Conservation (phyloP, 2,797 vertebrate species). For the Pogoniulus pusillus region DNA sequence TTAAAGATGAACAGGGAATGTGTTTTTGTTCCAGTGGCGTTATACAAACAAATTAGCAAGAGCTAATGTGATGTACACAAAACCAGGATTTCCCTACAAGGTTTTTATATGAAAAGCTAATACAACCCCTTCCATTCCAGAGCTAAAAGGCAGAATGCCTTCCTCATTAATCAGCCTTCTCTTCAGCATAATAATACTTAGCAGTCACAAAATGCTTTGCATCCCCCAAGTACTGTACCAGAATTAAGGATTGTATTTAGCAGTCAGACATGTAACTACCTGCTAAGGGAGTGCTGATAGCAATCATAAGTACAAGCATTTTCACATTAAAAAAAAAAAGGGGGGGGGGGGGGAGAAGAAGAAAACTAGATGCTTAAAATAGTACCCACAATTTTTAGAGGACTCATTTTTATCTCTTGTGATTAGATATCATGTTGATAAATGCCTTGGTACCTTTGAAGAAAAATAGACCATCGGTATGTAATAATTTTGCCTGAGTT, state of each 20-base stretch:
- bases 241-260: not conserved
- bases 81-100: not conserved
- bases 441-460: not conserved
- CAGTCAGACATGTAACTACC: not conserved
- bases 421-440: constrained; percentile 16
- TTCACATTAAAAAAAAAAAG: not conserved
- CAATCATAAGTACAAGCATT: not conserved
- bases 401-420: not conserved
- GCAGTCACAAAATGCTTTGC: not conserved
- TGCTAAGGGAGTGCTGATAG: not conserved
- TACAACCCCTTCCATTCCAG: not conserved
- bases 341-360: not conserved
- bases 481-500: not conserved
- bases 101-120: not conserved
- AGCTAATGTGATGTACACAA: not conserved
- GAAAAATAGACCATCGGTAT: not conserved
- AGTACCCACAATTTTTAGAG: not conserved
- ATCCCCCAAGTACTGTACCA: not conserved
- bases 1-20: not conserved
- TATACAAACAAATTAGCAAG: not conserved
- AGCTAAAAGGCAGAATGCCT: not conserved
- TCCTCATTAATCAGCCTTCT: constrained; percentile 16
- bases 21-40: not conserved
- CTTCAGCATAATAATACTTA: constrained; percentile 13
- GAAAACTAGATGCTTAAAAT: not conserved